Evolutionary conservation across 2,888 invertebrate species (phyloP).

Genomic region (Acleris laterana): DNA sequence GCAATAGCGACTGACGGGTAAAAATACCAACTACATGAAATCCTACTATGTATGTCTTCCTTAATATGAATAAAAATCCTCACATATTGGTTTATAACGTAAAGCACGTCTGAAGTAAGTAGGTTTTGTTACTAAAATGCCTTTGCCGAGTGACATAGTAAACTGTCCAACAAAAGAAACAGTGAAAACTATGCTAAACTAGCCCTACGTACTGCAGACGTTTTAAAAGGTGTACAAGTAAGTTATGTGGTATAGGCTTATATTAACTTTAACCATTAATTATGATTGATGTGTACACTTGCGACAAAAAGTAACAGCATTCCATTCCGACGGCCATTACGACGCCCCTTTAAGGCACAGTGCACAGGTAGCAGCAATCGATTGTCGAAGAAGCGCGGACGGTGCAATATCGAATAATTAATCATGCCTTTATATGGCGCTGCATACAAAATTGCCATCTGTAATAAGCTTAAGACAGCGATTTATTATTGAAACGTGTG

Average conservation of each 20-base stretch:
- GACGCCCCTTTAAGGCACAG: constrained; percentile 44
- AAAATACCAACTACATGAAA: constrained; percentile 24
- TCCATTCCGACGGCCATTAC: constrained; percentile 49
- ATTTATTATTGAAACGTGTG: constrained; percentile 55
- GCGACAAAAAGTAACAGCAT: constrained; percentile 49
- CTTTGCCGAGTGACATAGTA: too few species aligned
- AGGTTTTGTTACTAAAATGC: too few species aligned
- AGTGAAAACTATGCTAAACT: too few species aligned
- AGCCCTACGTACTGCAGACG: too few species aligned
- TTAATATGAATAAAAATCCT: too few species aligned
- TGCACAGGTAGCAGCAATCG: constrained; percentile 50
- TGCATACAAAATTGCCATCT: constrained; percentile 58
- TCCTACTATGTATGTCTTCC: constrained; percentile 17
- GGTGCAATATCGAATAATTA: constrained; percentile 66
- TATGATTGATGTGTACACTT: constrained; percentile 36
- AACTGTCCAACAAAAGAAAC: too few species aligned
- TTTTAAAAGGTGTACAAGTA: not conserved
- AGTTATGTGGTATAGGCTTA: not conserved
- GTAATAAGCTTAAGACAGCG: constrained; percentile 61
- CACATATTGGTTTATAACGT: too few species aligned
- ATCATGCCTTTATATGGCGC: constrained; percentile 65
- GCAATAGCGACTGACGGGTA: constrained; percentile 46
- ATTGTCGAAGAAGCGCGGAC: constrained; percentile 58
- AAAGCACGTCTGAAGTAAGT: too few species aligned
- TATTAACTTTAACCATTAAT: constrained; percentile 30